Conservation (phyloP, 64 coral and sea anemone species). For the Pachyseris speciosa region DNA sequence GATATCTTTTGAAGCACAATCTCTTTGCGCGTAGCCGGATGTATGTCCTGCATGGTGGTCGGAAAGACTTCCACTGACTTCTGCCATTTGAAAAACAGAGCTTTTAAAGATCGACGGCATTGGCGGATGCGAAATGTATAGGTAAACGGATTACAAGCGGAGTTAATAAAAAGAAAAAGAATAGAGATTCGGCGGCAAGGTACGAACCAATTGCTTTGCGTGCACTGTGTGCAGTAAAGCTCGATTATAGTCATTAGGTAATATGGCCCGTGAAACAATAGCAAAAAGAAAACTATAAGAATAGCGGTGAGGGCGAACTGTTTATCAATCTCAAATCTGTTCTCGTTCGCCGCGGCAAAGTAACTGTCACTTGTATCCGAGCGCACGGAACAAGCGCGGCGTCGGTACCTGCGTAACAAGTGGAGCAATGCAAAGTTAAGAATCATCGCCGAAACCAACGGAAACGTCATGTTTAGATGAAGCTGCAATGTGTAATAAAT, state of each 20-base stretch:
- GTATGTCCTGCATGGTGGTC: background rate
- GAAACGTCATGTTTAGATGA: slow-evolving; percentile 51
- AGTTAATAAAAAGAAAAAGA: slow-evolving; percentile 33
- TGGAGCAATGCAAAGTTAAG: background rate
- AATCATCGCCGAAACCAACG: background rate
- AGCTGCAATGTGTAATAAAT: slow-evolving; percentile 36
- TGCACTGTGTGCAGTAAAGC: slow-evolving; percentile 17
- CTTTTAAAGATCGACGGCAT: slow-evolving; percentile 32
- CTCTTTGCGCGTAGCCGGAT: background rate
- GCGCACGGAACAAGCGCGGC: background rate
- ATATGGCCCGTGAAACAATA: slow-evolving; percentile 13
- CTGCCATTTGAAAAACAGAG: slow-evolving; percentile 1
- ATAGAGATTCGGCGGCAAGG: background rate
- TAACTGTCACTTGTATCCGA: background rate
- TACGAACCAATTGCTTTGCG: background rate
- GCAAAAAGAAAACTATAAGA: slow-evolving; percentile 25
- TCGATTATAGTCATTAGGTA: slow-evolving; percentile 21
- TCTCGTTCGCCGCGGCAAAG: background rate
- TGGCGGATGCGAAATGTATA: slow-evolving; percentile 35
- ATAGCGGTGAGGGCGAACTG: slow-evolving; percentile 15
- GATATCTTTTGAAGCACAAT: background rate
- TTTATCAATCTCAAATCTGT: slow-evolving; percentile 31
- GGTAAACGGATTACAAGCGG: slow-evolving; percentile 11
- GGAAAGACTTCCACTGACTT: background rate
- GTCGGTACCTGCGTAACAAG: background rate